Evolutionary conservation across 2,888 invertebrate species (phyloP), one percentile per base, ranked within the genome.

Genomic region (Tiphia femorata): DNA sequence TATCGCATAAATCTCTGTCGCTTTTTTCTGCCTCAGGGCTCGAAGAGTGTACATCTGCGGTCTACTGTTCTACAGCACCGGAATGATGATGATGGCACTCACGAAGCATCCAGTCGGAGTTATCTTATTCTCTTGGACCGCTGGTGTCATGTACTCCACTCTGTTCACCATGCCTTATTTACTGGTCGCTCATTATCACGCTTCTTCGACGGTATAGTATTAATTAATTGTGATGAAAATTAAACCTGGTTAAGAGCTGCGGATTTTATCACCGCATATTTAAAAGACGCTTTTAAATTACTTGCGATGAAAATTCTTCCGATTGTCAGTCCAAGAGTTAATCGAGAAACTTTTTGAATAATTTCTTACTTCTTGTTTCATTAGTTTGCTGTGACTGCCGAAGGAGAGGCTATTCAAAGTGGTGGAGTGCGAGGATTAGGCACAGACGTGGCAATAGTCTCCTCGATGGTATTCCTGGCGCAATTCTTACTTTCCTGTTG

Each of bases 81-180:
- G 97, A 3, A 97, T 97, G 95, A 86, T 92, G 58, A 80, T 94
- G 65, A 92, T 97, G 91, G 95, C 94, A 0, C 73, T 91, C 5
- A 88, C 91, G 0, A 89, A 92, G 40, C 91, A 93, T 54, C 90
- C 89, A 57, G 87, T 89, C 12, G 93, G 93, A 3, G 95, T 96
- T 0, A 90, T 96, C 35, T 79, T 96, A 33, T 95, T 96, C 82
- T 96, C 97, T 66, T 94, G 96, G 89, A 92, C 95, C 0, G 96
- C 97, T 1, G 97, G 98, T 1, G 91, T 98, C 41, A 96, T 97
- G 96, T 98, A 98, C 84, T 96, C 97, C 10, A 97, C 97, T 0
- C 87, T 98, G 20, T 98, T 98, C 84, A 98, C 97, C 7, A 95
- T 98, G 95, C 97, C 97, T 1, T 98, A 97, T 79, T 86, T 97